phyloP scores from a whole-genome alignment of 2,888 invertebrate species.

The Hypomecis punctinalis region DNA sequence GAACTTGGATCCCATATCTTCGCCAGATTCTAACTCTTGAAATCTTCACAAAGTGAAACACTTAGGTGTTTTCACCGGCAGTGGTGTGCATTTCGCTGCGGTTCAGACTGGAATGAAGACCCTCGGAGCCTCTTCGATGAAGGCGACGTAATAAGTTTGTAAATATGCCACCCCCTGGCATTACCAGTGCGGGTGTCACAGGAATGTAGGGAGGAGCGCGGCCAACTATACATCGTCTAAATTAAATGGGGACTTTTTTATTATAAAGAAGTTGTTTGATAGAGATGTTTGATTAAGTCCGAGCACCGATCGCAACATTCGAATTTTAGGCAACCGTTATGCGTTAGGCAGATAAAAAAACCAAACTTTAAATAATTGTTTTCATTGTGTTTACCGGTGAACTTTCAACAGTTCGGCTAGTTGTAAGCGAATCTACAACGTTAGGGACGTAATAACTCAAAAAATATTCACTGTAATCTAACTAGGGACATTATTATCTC shows the following conservation, averaged over 20 bases:
- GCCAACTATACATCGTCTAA: not conserved
- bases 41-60: not conserved
- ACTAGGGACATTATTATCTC: too few relatives aligned
- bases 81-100: slow-evolving; percentile 16
- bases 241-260: not conserved
- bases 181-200: slow-evolving; percentile 21
- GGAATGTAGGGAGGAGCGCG: slow-evolving; percentile 6
- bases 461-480: too few relatives aligned
- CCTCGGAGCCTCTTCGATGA: not conserved
- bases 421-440: too few relatives aligned
- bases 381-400: too few relatives aligned
- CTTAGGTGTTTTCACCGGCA: not conserved
- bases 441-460: too few relatives aligned
- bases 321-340: too few relatives aligned
- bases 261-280: not conserved
- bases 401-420: too few relatives aligned
- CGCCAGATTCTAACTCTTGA: not conserved
- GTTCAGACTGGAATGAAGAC: slow-evolving; percentile 15
- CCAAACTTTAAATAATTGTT: too few relatives aligned
- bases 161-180: slow-evolving; percentile 36
- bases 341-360: too few relatives aligned
- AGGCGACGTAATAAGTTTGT: slow-evolving; percentile 22
- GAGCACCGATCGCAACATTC: too few relatives aligned
- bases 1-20: slow-evolving; percentile 57
- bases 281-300: too few relatives aligned